Evolutionary conservation across 1,140 invertebrate genomes (phyloP).

Genomic region (Araneus ventricosus): DNA sequence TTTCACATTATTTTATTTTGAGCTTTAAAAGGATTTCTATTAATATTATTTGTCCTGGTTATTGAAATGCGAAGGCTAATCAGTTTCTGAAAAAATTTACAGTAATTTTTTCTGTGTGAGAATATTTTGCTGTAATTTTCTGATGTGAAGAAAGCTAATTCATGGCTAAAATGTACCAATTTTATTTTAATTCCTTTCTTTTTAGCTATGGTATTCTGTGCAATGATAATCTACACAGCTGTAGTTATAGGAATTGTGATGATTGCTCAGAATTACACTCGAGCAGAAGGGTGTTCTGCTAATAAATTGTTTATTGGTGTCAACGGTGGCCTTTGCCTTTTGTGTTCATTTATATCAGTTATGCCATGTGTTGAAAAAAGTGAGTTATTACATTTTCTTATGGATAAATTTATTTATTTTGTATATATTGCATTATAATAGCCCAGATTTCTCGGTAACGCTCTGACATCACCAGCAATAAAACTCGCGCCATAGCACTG

Average conservation of each 20-base stretch:
- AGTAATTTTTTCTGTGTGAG: background rate
- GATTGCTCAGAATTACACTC: slow-evolving; percentile 78
- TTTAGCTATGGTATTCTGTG: slow-evolving; percentile 77
- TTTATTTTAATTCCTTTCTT: slow-evolving; percentile 44
- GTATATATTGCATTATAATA: no score
- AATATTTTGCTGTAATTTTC: background rate
- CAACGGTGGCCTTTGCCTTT: slow-evolving; percentile 77
- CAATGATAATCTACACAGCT: slow-evolving; percentile 76
- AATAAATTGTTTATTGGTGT: slow-evolving; percentile 79
- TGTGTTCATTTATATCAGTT: slow-evolving; percentile 78
- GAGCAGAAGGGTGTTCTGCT: slow-evolving; percentile 77
- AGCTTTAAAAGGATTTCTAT: no score
- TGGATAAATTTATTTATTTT: background rate
- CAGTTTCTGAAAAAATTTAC: background rate
- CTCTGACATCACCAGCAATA: no score
- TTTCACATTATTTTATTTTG: no score
- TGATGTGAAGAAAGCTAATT: no score
- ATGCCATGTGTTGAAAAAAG: slow-evolving; percentile 79
- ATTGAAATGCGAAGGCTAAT: no score
- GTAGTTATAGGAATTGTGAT: slow-evolving; percentile 76
- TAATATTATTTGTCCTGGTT: no score
- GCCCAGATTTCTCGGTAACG: no score
- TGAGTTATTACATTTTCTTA: slow-evolving; percentile 77
- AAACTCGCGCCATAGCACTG: no score
- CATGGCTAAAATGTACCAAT: no score